Conservation (phyloP, 2,888 invertebrate genomes). For the Dimorphilus gyrociliatus region DNA sequence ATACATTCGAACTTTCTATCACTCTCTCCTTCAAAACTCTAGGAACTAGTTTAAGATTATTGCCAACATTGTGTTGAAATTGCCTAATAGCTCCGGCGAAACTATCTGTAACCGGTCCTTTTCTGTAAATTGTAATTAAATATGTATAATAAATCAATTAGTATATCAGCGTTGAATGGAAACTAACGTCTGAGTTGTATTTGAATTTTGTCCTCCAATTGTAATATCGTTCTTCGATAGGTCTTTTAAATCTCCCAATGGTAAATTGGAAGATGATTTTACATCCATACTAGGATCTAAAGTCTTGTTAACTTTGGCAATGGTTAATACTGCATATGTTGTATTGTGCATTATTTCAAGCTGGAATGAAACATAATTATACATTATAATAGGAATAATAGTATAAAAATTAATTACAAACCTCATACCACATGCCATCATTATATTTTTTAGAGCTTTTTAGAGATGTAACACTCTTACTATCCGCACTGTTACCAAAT, state of each 20-base stretch:
- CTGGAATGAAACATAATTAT: too few species aligned
- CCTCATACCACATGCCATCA: slow-evolving; percentile 4
- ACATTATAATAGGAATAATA: too few species aligned
- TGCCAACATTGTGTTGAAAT: slow-evolving; percentile 6
- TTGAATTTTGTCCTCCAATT: slow-evolving; percentile 11
- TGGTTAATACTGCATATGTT: slow-evolving; percentile 6
- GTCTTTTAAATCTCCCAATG: slow-evolving; percentile 2
- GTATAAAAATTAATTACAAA: too few species aligned
- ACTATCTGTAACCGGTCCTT: slow-evolving; percentile 7
- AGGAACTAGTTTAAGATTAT: slow-evolving; percentile 1
- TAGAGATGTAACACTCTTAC: too few species aligned
- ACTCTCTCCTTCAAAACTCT: slow-evolving; percentile 1
- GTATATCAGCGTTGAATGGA: neutral
- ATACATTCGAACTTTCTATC: slow-evolving; percentile 4
- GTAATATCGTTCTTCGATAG: slow-evolving; percentile 6
- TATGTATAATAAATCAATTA: slow-evolving; percentile 1
- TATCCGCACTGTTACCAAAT: too few species aligned
- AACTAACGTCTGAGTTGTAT: slow-evolving; percentile 5
- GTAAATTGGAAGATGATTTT: too few species aligned
- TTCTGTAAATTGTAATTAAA: slow-evolving; percentile 4
- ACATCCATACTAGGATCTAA: too few species aligned
- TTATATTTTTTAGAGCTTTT: slow-evolving; percentile 1
- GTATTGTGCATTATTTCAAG: slow-evolving; percentile 9
- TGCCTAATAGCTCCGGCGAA: slow-evolving; percentile 10
- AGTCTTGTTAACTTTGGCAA: slow-evolving; percentile 4